Evolutionary conservation across 1,140 invertebrate species (phyloP).

Genomic region (Potamilus streckersoni): DNA sequence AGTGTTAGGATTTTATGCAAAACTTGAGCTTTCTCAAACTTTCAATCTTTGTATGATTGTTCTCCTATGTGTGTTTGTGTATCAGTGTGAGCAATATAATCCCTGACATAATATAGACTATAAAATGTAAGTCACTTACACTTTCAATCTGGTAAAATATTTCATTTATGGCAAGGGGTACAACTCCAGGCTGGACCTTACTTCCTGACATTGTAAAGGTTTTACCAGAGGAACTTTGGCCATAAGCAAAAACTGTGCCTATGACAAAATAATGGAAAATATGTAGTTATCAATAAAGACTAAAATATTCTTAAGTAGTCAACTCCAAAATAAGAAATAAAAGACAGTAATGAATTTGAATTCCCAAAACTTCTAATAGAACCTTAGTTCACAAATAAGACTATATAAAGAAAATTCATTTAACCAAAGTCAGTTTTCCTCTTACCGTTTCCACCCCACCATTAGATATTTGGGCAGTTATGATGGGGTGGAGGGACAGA

Average conservation of each 20-base stretch:
- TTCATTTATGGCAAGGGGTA: slow-evolving; percentile 97
- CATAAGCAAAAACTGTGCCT: slow-evolving; percentile 99
- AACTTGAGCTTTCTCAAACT: too few relatives aligned
- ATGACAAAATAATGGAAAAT: slow-evolving; percentile 8
- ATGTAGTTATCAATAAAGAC: background rate
- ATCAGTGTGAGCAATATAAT: too few relatives aligned
- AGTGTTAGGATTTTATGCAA: too few relatives aligned
- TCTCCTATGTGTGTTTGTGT: too few relatives aligned
- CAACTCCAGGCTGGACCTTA: slow-evolving; percentile 93
- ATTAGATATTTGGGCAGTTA: too few relatives aligned
- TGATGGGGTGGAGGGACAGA: too few relatives aligned
- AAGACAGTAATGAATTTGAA: background rate
- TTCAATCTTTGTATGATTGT: too few relatives aligned
- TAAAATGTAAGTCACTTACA: slow-evolving; percentile 36
- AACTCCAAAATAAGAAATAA: background rate
- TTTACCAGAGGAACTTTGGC: slow-evolving; percentile 99
- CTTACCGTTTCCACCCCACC: too few relatives aligned
- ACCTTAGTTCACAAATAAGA: background rate
- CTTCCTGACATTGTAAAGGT: slow-evolving; percentile 99
- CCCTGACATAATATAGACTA: too few relatives aligned
- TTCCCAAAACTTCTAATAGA: background rate
- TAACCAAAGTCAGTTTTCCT: background rate
- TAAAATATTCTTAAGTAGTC: background rate
- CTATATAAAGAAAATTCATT: background rate
- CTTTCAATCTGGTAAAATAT: slow-evolving; percentile 98